A percentile compares a stretch with the other conserved stretches of the same genome.
phyloP scores from a whole-genome alignment of 2,797 vertebrate genomes.

The Periophthalmus magnuspinnatus region DNA sequence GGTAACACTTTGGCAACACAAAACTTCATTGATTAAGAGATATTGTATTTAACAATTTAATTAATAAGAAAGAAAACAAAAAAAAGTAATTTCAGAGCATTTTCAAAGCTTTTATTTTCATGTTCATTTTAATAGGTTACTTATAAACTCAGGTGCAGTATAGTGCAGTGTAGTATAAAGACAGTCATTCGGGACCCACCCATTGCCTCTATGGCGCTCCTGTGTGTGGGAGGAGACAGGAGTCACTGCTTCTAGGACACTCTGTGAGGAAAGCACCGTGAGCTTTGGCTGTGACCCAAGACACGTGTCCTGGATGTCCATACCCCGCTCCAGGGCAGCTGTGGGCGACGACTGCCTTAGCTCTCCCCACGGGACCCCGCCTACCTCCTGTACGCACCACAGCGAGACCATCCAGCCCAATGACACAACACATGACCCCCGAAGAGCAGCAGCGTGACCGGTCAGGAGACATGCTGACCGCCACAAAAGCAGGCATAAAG shows the following conservation, averaged over 20 bases:
- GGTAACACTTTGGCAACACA: too few species aligned
- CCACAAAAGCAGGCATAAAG: constrained; percentile 56
- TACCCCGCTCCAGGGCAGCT: constrained; percentile 79
- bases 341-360: constrained; percentile 77
- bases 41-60: too few species aligned
- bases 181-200: neutral
- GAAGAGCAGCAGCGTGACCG: constrained; percentile 61
- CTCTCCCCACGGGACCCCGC: constrained; percentile 71
- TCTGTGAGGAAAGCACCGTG: constrained; percentile 49
- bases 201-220: neutral
- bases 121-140: too few species aligned
- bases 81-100: too few species aligned
- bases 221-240: constrained; percentile 14
- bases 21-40: too few species aligned
- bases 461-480: constrained; percentile 62
- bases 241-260: constrained; percentile 27
- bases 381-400: constrained; percentile 54
- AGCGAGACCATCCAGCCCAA: constrained; percentile 53
- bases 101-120: too few species aligned
- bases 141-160: neutral
- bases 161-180: neutral
- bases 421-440: constrained; percentile 65
- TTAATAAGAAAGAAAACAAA: too few species aligned
- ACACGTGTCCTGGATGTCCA: constrained; percentile 73
- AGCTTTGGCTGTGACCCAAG: constrained; percentile 74